Base-by-base conservation (phyloP, 2,888 invertebrate genomes). In the Chymomyza caudatula region DNA sequence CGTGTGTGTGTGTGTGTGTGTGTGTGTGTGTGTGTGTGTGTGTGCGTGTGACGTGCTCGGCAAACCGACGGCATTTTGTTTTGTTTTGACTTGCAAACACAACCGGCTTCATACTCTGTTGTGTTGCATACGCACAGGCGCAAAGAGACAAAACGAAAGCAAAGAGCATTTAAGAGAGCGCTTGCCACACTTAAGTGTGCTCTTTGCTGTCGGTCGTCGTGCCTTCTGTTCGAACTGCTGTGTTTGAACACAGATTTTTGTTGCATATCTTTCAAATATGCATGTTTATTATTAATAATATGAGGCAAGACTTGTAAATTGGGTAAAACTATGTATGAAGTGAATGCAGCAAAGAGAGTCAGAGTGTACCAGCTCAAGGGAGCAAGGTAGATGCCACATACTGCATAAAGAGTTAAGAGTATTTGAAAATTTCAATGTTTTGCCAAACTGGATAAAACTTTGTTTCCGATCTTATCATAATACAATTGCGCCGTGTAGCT, bases 91-190 rank as follows among this genome's bases (percentile, higher is more conserved):
- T 55, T 44, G 4, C 3, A 17, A 17, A 17, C 4, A 25, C 67
- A 75, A 78, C 73, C 67, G 72, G 72, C 81, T 69, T 80, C 86
- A 49, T 78, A 77, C 82, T 67, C 60, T 56, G 83, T 86, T 84
- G 86, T 54, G 83, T 86, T 84, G 83, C 83, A 84, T 84, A 84
- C 78, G 85, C 85, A 71, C 83, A 77, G 83, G 83, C 83, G 83
- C 83, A 66, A 11, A 47, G 11, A 1, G 23, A 4, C 19, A 65
- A 73, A 73, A 44, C 44, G 59, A 42, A 74, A 80, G 81, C 84
- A 78, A 25, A 22, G 3, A 51, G 29, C 47, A 37, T 6, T 13
- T 60, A 60, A 60, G 60, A 60, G 60, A 19, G 11, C 15, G 20
- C 37, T 55, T 42, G 44, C 17, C 15, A 47, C 60, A 49, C 6